phyloP scores from a whole-genome alignment of 2,888 invertebrate species.

The Cantharis rufa region DNA sequence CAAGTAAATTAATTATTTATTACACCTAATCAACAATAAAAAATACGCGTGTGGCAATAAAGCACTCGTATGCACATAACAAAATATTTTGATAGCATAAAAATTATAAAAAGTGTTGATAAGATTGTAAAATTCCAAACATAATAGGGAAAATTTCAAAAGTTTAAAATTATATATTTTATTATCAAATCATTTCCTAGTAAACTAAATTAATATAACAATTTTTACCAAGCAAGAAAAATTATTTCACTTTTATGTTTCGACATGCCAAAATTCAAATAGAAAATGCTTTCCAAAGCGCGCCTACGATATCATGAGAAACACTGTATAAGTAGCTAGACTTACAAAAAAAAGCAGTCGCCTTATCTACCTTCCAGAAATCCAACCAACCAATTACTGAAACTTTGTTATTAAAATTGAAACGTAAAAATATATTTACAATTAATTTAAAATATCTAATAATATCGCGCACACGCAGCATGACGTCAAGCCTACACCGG shows the following conservation, averaged over 20 bases:
- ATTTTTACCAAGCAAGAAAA: no score
- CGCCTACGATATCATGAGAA: background rate
- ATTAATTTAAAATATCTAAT: no score
- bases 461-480: no score
- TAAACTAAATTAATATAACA: no score
- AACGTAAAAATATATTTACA: no score
- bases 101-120: background rate
- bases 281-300: background rate
- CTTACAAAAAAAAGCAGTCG: background rate
- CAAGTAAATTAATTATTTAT: background rate
- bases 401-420: no score
- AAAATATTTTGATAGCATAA: background rate
- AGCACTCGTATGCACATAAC: background rate
- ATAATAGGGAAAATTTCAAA: background rate
- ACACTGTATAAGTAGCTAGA: background rate
- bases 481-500: no score
- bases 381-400: no score
- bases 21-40: background rate
- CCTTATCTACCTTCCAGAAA: background rate
- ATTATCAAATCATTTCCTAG: no score
- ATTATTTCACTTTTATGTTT: background rate
- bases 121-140: background rate
- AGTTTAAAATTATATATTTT: no score
- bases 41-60: background rate
- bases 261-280: background rate